Percentiles rank a stretch among this genome's conserved stretches.
phyloP scores from a whole-genome alignment of 2,797 vertebrate species.

The Mus minutoides region DNA sequence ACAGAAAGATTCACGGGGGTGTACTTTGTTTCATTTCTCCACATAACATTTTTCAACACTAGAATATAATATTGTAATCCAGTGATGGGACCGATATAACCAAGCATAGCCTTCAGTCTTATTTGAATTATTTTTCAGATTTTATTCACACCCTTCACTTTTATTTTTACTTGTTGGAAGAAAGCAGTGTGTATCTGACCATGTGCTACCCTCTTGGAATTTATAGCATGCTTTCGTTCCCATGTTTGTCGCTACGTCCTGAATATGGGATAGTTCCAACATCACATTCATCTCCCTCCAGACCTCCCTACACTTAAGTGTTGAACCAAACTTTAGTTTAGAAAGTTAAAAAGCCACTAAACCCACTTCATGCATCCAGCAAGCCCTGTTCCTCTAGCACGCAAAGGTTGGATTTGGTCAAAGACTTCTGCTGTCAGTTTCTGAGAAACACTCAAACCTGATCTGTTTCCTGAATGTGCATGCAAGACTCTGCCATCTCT shows the following conservation, averaged over 20 bases:
- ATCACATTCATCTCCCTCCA: background rate
- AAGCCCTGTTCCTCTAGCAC: background rate
- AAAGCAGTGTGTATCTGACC: fast-evolving
- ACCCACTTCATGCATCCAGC: background rate
- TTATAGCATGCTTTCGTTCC: background rate
- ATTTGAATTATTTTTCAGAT: background rate
- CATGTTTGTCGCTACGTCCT: background rate
- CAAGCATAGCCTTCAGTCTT: background rate
- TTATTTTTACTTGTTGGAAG: background rate
- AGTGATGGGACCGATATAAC: background rate
- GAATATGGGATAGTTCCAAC: background rate
- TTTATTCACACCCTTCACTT: background rate
- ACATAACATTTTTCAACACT: background rate
- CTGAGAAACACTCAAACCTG: background rate
- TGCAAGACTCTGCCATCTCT: background rate
- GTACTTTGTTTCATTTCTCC: background rate
- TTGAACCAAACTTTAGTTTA: conserved; percentile 8
- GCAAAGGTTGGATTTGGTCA: background rate
- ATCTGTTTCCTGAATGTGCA: background rate
- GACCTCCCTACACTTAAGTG: background rate
- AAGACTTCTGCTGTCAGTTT: background rate
- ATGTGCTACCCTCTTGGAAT: background rate
- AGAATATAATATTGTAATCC: background rate
- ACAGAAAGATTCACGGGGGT: background rate
- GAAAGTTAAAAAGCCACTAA: background rate